A percentile compares a stretch with the other conserved stretches of the same genome.
These are phyloP conservation scores for Amazona vittata DNA, from an alignment of 2,113 vertebrate genomes.

Conservation along the genomic window DNA sequence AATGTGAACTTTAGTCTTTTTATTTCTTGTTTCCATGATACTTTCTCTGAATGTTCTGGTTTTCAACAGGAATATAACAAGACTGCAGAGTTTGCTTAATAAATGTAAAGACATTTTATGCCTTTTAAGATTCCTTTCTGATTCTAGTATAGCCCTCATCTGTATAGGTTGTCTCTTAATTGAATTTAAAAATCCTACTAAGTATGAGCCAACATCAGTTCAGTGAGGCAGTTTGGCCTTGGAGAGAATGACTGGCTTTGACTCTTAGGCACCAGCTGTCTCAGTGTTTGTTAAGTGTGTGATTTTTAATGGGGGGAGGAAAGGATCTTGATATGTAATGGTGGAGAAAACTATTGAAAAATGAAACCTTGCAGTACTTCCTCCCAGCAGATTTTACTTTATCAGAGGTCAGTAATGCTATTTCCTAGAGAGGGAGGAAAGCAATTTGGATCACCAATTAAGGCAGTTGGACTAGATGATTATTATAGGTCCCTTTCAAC, in stretches of 20 bases:
- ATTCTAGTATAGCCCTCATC: slow-evolving; percentile 30
- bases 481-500: background rate
- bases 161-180: slow-evolving; percentile 26
- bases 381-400: background rate
- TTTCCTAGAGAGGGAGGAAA: background rate
- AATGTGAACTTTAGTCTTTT: background rate
- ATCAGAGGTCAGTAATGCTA: background rate
- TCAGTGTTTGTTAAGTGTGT: background rate
- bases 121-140: slow-evolving; percentile 62
- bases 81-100: slow-evolving; percentile 59
- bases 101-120: slow-evolving; percentile 53
- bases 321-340: background rate
- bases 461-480: background rate
- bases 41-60: slow-evolving; percentile 56
- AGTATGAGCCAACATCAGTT: slow-evolving; percentile 21
- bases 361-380: background rate
- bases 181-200: slow-evolving; percentile 13
- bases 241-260: background rate
- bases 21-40: slow-evolving; percentile 20
- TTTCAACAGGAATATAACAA: slow-evolving; percentile 36
- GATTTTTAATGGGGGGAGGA: background rate
- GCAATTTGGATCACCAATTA: background rate
- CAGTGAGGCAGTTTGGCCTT: background rate
- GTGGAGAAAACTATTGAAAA: background rate
- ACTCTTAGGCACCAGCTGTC: slow-evolving; percentile 21